These are phyloP conservation scores for Delphinus delphis DNA, from an alignment of 2,113 vertebrate genomes.

Conservation along the genomic window DNA sequence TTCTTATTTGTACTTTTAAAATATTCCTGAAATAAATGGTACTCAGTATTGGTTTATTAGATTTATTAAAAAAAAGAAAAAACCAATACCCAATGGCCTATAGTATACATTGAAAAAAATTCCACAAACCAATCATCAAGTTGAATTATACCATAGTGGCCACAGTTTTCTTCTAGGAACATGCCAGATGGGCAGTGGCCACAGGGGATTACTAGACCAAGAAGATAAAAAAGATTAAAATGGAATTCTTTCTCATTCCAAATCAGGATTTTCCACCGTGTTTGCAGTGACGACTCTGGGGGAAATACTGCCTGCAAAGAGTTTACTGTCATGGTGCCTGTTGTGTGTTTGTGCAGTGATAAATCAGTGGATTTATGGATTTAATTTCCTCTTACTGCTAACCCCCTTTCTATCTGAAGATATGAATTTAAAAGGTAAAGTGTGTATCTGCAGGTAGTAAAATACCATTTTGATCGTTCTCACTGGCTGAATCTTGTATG, in stretches of 20 bases:
- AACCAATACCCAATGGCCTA: neutral
- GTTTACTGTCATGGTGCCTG: slow-evolving; percentile 3
- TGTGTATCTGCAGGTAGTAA: slow-evolving; percentile 65
- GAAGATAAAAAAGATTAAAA: slow-evolving; percentile 78
- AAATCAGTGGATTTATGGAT: slow-evolving; percentile 80
- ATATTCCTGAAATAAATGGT: slow-evolving; percentile 57
- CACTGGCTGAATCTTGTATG: neutral
- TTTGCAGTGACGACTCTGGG: slow-evolving; percentile 42
- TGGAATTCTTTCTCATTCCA: slow-evolving; percentile 67
- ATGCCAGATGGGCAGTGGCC: slow-evolving; percentile 57
- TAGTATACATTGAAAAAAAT: neutral
- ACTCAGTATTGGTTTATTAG: slow-evolving; percentile 56
- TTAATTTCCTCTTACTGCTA: slow-evolving; percentile 77
- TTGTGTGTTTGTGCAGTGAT: slow-evolving; percentile 53
- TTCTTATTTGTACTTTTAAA: slow-evolving; percentile 50
- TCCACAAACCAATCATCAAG: slow-evolving; percentile 8
- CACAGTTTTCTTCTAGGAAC: slow-evolving; percentile 37
- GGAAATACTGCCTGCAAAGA: neutral
- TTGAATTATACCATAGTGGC: slow-evolving; percentile 49
- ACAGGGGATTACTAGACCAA: slow-evolving; percentile 55
- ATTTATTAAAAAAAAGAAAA: slow-evolving; percentile 48
- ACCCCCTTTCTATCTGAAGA: slow-evolving; percentile 61
- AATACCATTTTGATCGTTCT: slow-evolving; percentile 58
- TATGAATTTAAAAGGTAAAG: slow-evolving; percentile 66
- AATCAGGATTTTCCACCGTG: slow-evolving; percentile 62